A percentile compares a stretch with the other conserved stretches of the same genome.
phyloP scores from a whole-genome alignment of 2,888 invertebrate species.

The Ellobium chinense region DNA sequence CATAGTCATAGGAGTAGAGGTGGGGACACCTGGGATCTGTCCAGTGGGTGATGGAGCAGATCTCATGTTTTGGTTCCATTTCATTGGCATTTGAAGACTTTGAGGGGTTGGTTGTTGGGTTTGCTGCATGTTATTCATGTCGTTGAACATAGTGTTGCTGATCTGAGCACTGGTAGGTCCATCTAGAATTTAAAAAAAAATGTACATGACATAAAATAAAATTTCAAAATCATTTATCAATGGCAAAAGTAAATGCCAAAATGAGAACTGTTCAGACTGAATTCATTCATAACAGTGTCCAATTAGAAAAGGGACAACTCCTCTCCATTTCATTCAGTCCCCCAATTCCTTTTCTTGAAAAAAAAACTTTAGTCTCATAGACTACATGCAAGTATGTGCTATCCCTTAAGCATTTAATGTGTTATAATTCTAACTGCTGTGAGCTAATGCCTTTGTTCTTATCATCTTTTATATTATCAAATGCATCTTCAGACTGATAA shows the following conservation, averaged over 20 bases:
- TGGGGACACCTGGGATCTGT: slow-evolving; percentile 30
- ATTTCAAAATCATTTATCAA: not conserved
- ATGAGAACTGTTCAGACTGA: too few species aligned
- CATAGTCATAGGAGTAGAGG: slow-evolving; percentile 32
- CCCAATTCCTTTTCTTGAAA: too few species aligned
- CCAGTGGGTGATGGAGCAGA: slow-evolving; percentile 44
- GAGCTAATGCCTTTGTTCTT: too few species aligned
- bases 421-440: too few species aligned
- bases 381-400: too few species aligned
- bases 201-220: not conserved
- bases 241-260: not conserved
- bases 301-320: too few species aligned
- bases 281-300: too few species aligned
- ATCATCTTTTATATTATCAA: too few species aligned
- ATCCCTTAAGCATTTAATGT: too few species aligned
- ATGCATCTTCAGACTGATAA: too few species aligned
- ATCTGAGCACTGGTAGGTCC: slow-evolving; percentile 57
- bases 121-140: slow-evolving; percentile 37
- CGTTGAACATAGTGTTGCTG: slow-evolving; percentile 42
- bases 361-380: too few species aligned
- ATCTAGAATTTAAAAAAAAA: slow-evolving; percentile 53
- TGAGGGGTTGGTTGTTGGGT: slow-evolving; percentile 24
- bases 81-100: slow-evolving; percentile 18
- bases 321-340: too few species aligned
- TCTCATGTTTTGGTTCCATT: slow-evolving; percentile 34